Percentiles rank a stretch among this genome's conserved stretches.
Evolutionary conservation across 2,113 vertebrate species (phyloP).

Genomic region (Pyxicephalus adspersus): DNA sequence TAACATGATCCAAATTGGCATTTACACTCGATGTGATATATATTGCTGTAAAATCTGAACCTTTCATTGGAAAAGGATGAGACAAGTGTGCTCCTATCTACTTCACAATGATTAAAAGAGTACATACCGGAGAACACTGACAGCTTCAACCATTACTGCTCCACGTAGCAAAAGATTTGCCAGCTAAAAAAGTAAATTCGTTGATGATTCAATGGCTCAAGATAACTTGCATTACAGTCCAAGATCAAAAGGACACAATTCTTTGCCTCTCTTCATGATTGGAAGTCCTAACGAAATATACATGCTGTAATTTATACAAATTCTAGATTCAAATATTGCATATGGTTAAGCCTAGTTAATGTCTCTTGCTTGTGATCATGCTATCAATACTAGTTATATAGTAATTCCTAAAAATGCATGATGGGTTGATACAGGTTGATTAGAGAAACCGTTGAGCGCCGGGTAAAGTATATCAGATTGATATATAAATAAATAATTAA

Average conservation of each 20-base stretch:
- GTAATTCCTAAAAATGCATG: too few species aligned
- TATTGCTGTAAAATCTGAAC: conserved; percentile 18
- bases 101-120: conserved; percentile 37
- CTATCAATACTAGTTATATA: too few species aligned
- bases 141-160: conserved; percentile 14
- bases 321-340: too few species aligned
- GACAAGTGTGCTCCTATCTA: conserved; percentile 33
- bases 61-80: conserved; percentile 18
- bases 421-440: too few species aligned
- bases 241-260: background rate
- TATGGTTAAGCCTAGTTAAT: too few species aligned
- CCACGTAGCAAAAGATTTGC: background rate
- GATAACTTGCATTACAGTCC: background rate
- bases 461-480: too few species aligned
- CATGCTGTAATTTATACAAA: too few species aligned
- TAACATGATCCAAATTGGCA: conserved; percentile 2
- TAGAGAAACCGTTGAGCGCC: too few species aligned
- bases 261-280: background rate
- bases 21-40: conserved; percentile 13
- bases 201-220: background rate
- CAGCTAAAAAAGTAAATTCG: conserved; percentile 5
- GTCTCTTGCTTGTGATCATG: too few species aligned
- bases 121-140: conserved; percentile 21
- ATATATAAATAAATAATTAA: too few species aligned
- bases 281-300: too few species aligned